Evolutionary conservation across 2,113 vertebrate species (phyloP), one percentile per base, ranked within the genome.

Genomic region (mouse (Mus musculus)): DNA sequence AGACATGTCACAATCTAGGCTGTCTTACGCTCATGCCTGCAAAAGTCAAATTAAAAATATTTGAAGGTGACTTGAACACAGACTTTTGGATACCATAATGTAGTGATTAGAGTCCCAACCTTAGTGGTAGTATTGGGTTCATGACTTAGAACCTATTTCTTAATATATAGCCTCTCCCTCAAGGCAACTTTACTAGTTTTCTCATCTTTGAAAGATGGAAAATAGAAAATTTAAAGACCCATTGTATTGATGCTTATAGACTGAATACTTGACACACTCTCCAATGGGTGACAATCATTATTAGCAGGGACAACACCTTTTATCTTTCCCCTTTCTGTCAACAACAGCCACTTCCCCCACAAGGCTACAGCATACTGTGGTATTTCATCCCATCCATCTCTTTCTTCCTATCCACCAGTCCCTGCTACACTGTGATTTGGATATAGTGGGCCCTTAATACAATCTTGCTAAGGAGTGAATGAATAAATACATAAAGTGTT

Each of bases 401-500:
- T 30, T 77, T 61, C 52, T 42, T 90, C 11, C 33, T n/a, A 11
- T 56, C 72, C 46, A 78, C 76, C 28, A 39, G 42, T 36, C 8
- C 76, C 71, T 73, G 30, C 77, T 59, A 28, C 61, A 17, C 17
- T 92, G 86, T 13, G 81, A 90, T 78, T 95, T 96, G 5, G 5
- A 42, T 73, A 8, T 75, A 95, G 93, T 87, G 72, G 28, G 54
- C 77, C 30, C 86, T 95, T 96, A 96, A 95, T 97, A 95, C 95
- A 89, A 78, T 80, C 93, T 78, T 95, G 3, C 72, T 85, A 73
- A 92, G 76, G 94, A 95, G 77, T 97, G 78, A 95, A 88, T 93
- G 90, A 95, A 94, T 82, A 96, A 97, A 96, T 91, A 90, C 63
- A 75, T 94, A 92, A 96, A 93, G 91, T 90, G 93, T 73, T 94